These are phyloP conservation scores for Macrobrachium nipponense DNA, from an alignment of 1,140 invertebrate species.

Conservation along the genomic window DNA sequence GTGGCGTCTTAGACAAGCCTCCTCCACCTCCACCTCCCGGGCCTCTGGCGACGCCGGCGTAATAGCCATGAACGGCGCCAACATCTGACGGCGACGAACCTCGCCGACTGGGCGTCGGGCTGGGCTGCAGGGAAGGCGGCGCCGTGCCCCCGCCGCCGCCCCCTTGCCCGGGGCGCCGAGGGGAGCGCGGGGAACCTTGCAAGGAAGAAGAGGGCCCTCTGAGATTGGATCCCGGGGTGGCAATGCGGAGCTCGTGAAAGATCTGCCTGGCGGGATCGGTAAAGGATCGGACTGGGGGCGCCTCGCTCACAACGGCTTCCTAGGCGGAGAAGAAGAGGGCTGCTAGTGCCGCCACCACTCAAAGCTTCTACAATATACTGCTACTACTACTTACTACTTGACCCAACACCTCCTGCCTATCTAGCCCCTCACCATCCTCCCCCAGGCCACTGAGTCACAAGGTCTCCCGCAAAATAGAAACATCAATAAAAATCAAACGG, in stretches of 20 bases:
- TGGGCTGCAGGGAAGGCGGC: slow-evolving; percentile 52
- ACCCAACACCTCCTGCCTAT: not conserved
- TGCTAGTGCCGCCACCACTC: slow-evolving; percentile 20
- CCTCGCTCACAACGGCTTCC: slow-evolving; percentile 45
- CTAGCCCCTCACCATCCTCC: no score
- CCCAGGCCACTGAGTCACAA: no score
- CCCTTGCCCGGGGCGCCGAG: slow-evolving; percentile 42
- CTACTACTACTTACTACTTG: not conserved
- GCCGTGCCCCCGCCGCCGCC: slow-evolving; percentile 45
- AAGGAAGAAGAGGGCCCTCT: slow-evolving; percentile 35
- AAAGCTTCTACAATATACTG: not conserved
- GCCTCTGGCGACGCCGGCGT: not conserved
- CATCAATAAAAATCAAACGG: no score
- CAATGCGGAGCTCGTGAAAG: slow-evolving; percentile 52
- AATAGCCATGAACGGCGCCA: not conserved
- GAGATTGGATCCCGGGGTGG: slow-evolving; percentile 3
- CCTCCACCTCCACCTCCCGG: not conserved
- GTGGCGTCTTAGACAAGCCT: not conserved
- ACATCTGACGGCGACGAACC: slow-evolving; percentile 1
- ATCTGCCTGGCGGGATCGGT: slow-evolving; percentile 56
- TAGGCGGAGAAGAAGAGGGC: slow-evolving; percentile 46
- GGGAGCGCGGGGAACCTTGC: slow-evolving; percentile 48
- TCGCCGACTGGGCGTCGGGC: slow-evolving; percentile 31
- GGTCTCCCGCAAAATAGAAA: no score
- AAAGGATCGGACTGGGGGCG: slow-evolving; percentile 34